Evolutionary conservation across 2,797 vertebrate genomes (phyloP).

Genomic region (Platalea minor): DNA sequence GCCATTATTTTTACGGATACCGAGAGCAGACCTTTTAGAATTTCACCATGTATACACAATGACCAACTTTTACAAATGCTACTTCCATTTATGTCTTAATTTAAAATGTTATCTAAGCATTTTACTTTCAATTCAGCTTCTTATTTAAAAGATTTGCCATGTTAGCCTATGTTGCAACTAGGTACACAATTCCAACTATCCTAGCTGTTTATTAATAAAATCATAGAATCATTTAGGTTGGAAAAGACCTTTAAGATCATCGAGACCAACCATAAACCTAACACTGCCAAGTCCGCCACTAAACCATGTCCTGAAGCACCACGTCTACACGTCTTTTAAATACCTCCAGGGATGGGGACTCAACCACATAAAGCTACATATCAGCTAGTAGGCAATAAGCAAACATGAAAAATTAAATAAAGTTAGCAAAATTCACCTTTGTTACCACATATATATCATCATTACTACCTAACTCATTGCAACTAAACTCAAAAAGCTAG

Average conservation of each 20-base stretch:
- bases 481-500: neutral
- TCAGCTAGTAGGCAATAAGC: neutral
- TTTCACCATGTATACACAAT: neutral
- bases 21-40: neutral
- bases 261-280: neutral
- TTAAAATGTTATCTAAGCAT: neutral
- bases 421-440: neutral
- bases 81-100: neutral
- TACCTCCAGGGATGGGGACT: neutral
- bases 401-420: neutral
- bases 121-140: neutral
- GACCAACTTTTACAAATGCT: neutral
- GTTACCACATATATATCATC: neutral
- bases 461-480: neutral
- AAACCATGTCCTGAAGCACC: neutral
- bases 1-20: neutral
- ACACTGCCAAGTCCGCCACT: neutral
- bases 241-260: neutral
- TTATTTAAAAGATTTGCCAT: neutral
- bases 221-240: neutral
- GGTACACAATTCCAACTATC: neutral
- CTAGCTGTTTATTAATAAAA: neutral
- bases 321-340: neutral
- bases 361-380: neutral
- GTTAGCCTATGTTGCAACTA: neutral